These are phyloP conservation scores for Pongo abelii DNA, from an alignment of 2,113 vertebrate species.

Conservation along the genomic window DNA sequence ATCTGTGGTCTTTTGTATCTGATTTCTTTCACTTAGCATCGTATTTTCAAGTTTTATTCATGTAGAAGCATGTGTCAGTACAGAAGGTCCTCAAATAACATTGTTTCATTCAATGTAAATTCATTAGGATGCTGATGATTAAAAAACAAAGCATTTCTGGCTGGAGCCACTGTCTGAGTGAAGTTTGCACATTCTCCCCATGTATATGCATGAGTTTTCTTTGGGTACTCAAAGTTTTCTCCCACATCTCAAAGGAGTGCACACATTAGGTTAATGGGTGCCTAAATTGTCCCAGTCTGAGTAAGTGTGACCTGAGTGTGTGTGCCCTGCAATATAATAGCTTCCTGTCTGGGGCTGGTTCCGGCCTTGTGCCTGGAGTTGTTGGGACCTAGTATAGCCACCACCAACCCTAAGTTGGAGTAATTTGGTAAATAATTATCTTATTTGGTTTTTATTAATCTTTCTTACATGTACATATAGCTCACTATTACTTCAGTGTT, in stretches of 20 bases:
- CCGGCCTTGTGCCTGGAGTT: background rate
- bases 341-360: background rate
- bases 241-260: background rate
- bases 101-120: background rate
- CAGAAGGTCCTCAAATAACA: background rate
- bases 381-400: background rate
- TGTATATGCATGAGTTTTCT: background rate
- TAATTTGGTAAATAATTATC: background rate
- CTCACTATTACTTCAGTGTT: background rate
- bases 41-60: background rate
- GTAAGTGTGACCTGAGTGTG: background rate
- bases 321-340: background rate
- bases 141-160: background rate
- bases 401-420: background rate
- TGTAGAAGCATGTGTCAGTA: background rate
- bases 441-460: background rate
- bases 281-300: background rate
- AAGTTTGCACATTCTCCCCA: background rate
- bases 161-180: background rate
- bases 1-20: background rate
- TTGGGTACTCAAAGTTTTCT: background rate
- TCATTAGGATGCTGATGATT: background rate
- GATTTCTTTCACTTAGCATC: background rate
- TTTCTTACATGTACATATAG: background rate
- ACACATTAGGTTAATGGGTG: background rate